These are phyloP conservation scores for Calycopis cecrops DNA, from an alignment of 1,140 invertebrate genomes.

Conservation along the genomic window DNA sequence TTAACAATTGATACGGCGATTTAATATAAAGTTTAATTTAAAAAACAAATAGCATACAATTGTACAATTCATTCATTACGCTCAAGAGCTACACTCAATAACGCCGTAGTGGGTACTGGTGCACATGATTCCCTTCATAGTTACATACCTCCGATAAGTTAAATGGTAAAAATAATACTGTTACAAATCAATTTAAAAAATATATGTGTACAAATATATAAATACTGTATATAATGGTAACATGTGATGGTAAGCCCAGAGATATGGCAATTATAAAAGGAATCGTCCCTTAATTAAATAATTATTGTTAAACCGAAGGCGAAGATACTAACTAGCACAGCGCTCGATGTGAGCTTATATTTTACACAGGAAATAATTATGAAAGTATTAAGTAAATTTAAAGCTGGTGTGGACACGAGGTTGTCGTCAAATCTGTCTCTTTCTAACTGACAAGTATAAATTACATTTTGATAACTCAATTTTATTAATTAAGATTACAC, in stretches of 20 bases:
- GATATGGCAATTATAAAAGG: slow-evolving; percentile 9
- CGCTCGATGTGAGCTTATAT: slow-evolving; percentile 2
- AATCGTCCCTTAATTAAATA: slow-evolving; percentile 5
- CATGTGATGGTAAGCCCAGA: slow-evolving; percentile 22
- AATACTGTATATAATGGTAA: slow-evolving; percentile 31
- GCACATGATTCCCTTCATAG: background rate
- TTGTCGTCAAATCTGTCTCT: too few relatives aligned
- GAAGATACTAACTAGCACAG: background rate
- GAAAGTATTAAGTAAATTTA: background rate
- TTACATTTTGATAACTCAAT: too few relatives aligned
- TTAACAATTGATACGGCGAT: background rate
- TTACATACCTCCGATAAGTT: slow-evolving; percentile 3
- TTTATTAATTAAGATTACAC: too few relatives aligned
- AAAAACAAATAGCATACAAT: background rate
- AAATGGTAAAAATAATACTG: slow-evolving; percentile 29
- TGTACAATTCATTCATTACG: background rate
- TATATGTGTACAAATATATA: slow-evolving; percentile 24
- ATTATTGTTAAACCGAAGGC: background rate
- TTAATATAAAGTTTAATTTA: background rate
- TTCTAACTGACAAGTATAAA: too few relatives aligned
- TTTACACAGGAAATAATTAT: slow-evolving; percentile 3
- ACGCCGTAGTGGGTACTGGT: background rate
- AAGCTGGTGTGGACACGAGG: background rate
- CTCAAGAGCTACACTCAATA: background rate
- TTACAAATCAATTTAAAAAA: slow-evolving; percentile 22